Evolutionary conservation across 2,888 invertebrate species (phyloP), one percentile per base, ranked within the genome.

Genomic region (Pterostichus niger): DNA sequence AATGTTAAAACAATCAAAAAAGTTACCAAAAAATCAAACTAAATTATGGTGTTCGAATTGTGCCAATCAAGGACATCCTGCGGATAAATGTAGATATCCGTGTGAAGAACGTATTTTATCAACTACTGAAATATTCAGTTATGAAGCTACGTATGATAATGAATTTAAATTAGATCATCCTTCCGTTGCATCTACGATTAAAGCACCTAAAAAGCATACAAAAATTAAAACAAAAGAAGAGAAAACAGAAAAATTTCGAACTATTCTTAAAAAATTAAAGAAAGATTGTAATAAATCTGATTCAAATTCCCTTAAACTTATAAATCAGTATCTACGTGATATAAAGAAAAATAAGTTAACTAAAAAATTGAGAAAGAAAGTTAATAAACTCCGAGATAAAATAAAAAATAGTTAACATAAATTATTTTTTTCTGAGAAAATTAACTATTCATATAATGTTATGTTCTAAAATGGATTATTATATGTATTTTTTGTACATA

Each of bases 11-110:
- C 49, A n/a, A 5, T 49, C n/a, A 49, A n/a, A 49, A 49, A n/a
- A 1, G 13, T 9, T 2, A 9, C 2, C 10, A 49, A 49, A 49
- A 49, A 11, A 49, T 10, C 11, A n/a, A 2, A 3, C 40, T 6
- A 40, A 1, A 40, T 40, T 40, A 40, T 83, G 83, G 83, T 83
- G 83, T 52, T 64, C 83, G 0, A 77, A 77, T 49, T 83, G 83
- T 44, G 83, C 83, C 17, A 56, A 61, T 11, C 33, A 40, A 2
- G 83, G 83, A 15, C 83, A 83, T 24, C 52, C 40, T 15, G 40
- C 61, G n/a, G 40, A 83, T 46, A 59, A 64, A 35, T 83, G 83
- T 33, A 46, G 33, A 9, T n/a, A 24, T 17, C 33, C 49, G 24
- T 24, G 33, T n/a, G 9, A 13, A 2, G 52, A 76, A 11, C 77